phyloP scores from a whole-genome alignment of 1,140 invertebrate species.

The Philotrypesis tridentata region DNA sequence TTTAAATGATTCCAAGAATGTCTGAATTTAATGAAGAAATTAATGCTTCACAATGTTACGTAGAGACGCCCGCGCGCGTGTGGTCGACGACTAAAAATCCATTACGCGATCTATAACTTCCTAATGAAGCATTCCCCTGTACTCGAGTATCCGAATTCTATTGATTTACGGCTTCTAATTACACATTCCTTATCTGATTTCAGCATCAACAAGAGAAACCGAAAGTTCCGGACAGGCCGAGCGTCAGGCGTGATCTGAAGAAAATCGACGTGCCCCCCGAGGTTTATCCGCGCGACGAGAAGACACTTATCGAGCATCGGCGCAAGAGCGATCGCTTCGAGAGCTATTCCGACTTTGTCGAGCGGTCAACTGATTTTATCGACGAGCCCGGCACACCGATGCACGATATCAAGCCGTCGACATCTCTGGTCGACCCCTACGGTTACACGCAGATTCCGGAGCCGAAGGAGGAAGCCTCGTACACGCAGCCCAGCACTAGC shows the following conservation, averaged over 20 bases:
- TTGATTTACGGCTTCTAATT: neutral
- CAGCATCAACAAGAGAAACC: conserved; percentile 51
- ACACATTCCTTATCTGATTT: neutral
- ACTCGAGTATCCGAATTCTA: neutral
- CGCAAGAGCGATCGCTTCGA: conserved; percentile 57
- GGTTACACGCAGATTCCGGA: conserved; percentile 60
- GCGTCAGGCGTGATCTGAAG: conserved; percentile 53
- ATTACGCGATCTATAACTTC: no score
- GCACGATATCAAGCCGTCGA: neutral
- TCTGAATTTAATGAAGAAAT: neutral
- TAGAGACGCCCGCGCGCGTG: neutral
- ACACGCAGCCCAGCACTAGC: neutral
- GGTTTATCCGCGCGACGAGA: conserved; percentile 45
- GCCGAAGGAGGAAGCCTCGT: conserved; percentile 36
- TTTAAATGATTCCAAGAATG: neutral
- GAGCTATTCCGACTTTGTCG: conserved; percentile 60
- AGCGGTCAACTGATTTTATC: conserved; percentile 62
- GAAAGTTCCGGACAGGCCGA: conserved; percentile 52
- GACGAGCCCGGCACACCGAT: conserved; percentile 53
- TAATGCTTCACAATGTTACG: neutral
- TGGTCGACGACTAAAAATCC: neutral
- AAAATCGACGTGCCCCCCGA: conserved; percentile 49
- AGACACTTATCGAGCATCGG: conserved; percentile 43
- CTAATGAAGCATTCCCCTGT: neutral
- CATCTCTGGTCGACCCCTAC: conserved; percentile 49